These are phyloP conservation scores for Dicentrarchus labrax DNA, from an alignment of 2,113 vertebrate species.

Conservation along the genomic window DNA sequence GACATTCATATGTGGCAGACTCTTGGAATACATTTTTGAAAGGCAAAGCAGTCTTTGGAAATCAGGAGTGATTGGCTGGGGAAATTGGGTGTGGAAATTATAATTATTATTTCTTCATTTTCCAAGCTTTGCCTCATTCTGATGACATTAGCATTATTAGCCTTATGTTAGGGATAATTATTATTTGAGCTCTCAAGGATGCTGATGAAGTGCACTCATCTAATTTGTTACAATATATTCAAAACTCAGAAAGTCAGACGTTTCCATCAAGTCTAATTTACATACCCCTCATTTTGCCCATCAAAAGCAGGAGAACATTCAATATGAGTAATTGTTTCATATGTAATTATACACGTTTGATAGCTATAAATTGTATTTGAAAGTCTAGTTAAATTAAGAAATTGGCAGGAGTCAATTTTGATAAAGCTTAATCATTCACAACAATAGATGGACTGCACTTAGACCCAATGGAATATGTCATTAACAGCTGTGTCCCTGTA, in stretches of 20 bases:
- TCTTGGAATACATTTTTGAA: conserved; percentile 74
- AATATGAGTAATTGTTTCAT: conserved; percentile 4
- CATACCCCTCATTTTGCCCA: conserved; percentile 23
- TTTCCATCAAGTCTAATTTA: conserved; percentile 35
- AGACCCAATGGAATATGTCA: conserved; percentile 14
- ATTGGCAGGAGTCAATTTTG: conserved; percentile 35
- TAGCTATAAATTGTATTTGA: conserved; percentile 14
- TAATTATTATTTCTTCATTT: conserved; percentile 76
- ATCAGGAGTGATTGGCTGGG: conserved; percentile 67
- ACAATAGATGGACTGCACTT: conserved; percentile 1
- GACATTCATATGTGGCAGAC: conserved; percentile 72
- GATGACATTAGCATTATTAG: conserved; percentile 73
- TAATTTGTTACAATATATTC: conserved; percentile 48
- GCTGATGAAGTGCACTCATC: conserved; percentile 30
- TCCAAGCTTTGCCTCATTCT: conserved; percentile 62
- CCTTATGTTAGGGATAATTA: conserved; percentile 63
- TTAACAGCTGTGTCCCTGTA: conserved; percentile 6
- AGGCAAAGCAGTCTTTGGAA: conserved; percentile 59
- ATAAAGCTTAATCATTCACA: conserved; percentile 9
- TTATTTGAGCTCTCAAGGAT: conserved; percentile 51
- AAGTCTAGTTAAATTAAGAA: conserved; percentile 42
- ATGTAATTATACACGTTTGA: conserved; percentile 1
- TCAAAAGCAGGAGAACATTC: conserved; percentile 8
- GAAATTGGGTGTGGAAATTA: conserved; percentile 78
- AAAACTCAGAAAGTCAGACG: conserved; percentile 33